Conservation (phyloP, 2,113 vertebrate genomes). For the Rutilus rutilus region DNA sequence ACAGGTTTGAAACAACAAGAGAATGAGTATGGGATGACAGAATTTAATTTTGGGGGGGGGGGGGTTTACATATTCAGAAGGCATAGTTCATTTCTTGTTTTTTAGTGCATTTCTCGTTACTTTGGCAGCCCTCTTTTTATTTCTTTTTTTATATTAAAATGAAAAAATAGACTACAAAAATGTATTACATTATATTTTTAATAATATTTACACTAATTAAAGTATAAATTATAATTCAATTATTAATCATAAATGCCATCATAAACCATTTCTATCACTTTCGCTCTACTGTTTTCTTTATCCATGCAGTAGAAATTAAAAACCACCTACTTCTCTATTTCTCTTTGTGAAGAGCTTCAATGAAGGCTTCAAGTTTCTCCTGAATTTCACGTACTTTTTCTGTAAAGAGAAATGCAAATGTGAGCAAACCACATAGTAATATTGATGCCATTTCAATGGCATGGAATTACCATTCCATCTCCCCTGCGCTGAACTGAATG, state of each 20-base stretch:
- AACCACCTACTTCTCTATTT: conserved; percentile 79
- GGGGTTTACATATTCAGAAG: background rate
- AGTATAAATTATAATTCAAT: background rate
- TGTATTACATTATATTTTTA: too few relatives aligned
- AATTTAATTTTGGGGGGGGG: too few relatives aligned
- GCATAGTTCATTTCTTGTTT: background rate
- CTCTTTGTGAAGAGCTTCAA: conserved; percentile 98
- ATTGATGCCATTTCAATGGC: background rate
- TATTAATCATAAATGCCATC: background rate
- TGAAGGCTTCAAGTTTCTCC: conserved; percentile 99
- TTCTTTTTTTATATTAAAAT: background rate
- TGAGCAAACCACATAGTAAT: background rate
- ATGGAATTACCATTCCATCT: background rate
- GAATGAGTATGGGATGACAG: too few relatives aligned
- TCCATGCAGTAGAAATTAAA: conserved; percentile 13
- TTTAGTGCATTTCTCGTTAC: background rate
- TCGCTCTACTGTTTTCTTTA: background rate
- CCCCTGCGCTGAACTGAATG: background rate
- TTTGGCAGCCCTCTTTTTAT: background rate
- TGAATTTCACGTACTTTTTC: conserved; percentile 99
- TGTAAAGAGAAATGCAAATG: conserved; percentile 68
- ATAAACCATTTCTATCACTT: background rate
- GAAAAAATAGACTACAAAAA: too few relatives aligned
- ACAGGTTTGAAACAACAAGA: too few relatives aligned
- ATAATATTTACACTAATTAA: background rate